Evolutionary conservation across 2,888 invertebrate species (phyloP).

Genomic region (Pammene aurita): DNA sequence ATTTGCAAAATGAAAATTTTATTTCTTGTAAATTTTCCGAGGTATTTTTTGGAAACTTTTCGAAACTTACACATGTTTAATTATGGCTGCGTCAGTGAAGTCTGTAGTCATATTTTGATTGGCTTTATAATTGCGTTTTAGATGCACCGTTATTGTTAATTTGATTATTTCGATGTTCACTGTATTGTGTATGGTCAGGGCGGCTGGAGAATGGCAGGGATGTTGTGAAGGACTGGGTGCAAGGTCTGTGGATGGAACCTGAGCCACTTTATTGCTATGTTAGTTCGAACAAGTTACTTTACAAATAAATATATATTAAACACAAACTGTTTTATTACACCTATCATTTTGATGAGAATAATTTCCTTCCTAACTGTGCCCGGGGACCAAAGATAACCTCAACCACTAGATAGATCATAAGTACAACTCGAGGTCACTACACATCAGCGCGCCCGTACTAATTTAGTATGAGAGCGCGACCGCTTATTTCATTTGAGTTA

Average conservation of each 20-base stretch:
- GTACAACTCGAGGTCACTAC: too few relatives aligned
- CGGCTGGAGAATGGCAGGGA: slow-evolving; percentile 57
- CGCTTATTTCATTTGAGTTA: too few relatives aligned
- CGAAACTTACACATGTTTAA: background rate
- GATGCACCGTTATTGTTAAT: slow-evolving; percentile 71
- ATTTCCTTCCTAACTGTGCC: too few relatives aligned
- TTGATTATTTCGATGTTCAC: slow-evolving; percentile 69
- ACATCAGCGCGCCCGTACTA: too few relatives aligned
- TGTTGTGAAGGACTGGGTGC: slow-evolving; percentile 58
- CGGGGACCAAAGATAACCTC: too few relatives aligned
- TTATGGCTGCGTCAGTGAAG: slow-evolving; percentile 22
- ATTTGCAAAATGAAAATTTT: too few relatives aligned
- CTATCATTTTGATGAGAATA: background rate
- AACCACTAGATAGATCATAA: too few relatives aligned
- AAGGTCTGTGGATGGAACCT: slow-evolving; percentile 61
- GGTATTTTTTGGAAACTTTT: background rate
- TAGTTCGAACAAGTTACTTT: slow-evolving; percentile 74
- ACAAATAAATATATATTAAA: slow-evolving; percentile 69
- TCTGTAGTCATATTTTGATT: slow-evolving; percentile 48
- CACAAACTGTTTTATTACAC: slow-evolving; percentile 43
- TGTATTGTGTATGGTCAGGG: slow-evolving; percentile 68
- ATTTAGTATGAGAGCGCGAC: too few relatives aligned
- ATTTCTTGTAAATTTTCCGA: too few relatives aligned
- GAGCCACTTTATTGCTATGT: slow-evolving; percentile 74
- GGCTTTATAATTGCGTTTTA: slow-evolving; percentile 70